phyloP scores from a whole-genome alignment of 1,140 invertebrate genomes.

The Trichonephila inaurata region DNA sequence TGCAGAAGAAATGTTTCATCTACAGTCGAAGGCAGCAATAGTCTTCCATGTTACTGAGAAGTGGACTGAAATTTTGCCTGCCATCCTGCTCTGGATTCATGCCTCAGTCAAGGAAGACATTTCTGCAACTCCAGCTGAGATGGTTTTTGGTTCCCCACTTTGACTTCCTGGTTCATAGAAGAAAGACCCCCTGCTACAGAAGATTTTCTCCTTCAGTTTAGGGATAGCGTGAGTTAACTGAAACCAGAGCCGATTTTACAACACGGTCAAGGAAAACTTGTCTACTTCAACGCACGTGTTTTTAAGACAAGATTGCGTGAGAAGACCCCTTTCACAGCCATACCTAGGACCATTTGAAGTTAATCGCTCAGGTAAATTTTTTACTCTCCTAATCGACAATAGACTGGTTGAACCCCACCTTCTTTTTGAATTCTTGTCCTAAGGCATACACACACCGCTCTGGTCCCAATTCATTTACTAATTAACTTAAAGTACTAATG shows the following conservation, averaged over 20 bases:
- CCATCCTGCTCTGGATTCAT: no score
- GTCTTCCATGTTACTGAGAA: no score
- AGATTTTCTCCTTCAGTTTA: no score
- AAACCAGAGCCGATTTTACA: neutral
- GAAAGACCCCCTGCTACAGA: neutral
- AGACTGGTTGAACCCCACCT: neutral
- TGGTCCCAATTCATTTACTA: neutral
- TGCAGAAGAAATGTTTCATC: no score
- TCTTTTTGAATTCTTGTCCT: neutral
- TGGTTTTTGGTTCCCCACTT: neutral
- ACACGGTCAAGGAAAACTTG: no score
- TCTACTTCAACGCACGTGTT: neutral
- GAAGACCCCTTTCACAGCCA: neutral
- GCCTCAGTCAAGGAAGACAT: no score
- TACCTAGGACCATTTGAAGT: neutral
- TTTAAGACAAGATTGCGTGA: neutral
- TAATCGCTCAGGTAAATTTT: neutral
- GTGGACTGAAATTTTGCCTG: no score
- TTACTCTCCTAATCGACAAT: neutral
- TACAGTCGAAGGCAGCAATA: no score
- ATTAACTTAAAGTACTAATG: neutral
- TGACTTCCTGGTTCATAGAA: no score
- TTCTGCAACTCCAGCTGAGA: no score
- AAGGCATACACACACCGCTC: neutral
- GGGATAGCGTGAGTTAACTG: neutral